Evolutionary conservation across 2,113 vertebrate genomes (phyloP).

Genomic region (Hylia prasina): DNA sequence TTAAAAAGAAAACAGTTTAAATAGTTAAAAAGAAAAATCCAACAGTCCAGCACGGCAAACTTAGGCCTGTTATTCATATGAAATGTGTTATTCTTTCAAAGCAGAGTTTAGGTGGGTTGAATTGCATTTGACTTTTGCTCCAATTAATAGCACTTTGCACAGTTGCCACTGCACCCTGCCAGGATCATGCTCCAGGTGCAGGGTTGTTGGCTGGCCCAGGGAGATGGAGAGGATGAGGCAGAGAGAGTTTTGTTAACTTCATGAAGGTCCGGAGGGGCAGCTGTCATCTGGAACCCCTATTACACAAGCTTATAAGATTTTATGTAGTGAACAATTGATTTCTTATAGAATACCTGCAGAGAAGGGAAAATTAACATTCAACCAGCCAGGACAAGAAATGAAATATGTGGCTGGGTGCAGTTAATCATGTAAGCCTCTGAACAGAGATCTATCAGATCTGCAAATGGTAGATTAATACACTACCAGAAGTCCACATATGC

Average conservation of each 20-base stretch:
- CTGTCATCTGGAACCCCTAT: not conserved
- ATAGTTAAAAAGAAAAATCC: not conserved
- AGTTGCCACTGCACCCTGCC: not conserved
- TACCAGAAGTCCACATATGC: not conserved
- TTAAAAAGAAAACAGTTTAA: not conserved
- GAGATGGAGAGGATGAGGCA: not conserved
- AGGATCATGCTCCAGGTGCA: not conserved
- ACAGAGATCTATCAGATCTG: slow-evolving; percentile 17
- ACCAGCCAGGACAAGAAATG: slow-evolving; percentile 27
- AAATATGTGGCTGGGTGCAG: slow-evolving; percentile 8
- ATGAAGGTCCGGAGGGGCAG: not conserved
- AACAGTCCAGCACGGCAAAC: not conserved
- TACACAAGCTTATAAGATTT: not conserved
- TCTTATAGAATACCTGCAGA: not conserved
- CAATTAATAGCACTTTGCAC: not conserved
- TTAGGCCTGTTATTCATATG: not conserved
- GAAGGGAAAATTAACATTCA: slow-evolving; percentile 40
- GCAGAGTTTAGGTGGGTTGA: not conserved
- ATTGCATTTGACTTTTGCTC: not conserved
- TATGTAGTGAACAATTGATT: slow-evolving; percentile 7
- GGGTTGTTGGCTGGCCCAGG: not conserved
- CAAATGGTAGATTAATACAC: slow-evolving; percentile 18
- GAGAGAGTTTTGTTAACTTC: not conserved
- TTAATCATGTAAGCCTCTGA: slow-evolving; percentile 34
- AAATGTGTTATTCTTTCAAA: not conserved